Conservation (phyloP, 2,113 vertebrate species). For the Hymenochirus boettgeri region DNA sequence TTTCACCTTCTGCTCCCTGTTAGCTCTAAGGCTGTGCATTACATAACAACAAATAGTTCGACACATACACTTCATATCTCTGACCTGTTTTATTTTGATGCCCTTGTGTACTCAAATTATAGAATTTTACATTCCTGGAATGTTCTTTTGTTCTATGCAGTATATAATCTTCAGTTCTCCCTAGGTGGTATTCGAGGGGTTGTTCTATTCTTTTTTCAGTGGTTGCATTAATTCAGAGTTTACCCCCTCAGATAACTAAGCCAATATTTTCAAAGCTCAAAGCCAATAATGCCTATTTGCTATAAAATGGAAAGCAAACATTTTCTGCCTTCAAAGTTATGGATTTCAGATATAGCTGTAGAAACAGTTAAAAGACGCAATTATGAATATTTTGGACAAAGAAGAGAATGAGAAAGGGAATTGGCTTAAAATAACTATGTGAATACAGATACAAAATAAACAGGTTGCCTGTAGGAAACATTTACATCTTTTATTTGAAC, state of each 20-base stretch:
- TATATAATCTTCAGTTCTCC: slow-evolving; percentile 2
- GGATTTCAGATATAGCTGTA: slow-evolving; percentile 78
- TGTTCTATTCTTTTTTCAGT: background rate
- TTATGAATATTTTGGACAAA: slow-evolving; percentile 54
- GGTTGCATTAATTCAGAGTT: background rate
- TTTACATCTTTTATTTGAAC: slow-evolving; percentile 50
- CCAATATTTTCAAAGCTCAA: slow-evolving; percentile 53
- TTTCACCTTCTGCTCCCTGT: slow-evolving; percentile 5
- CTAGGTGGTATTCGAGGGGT: slow-evolving; percentile 5
- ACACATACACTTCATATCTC: background rate
- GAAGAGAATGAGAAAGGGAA: slow-evolving; percentile 42
- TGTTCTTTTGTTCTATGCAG: slow-evolving; percentile 1
- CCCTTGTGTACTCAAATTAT: background rate
- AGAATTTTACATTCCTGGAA: background rate
- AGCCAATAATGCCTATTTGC: slow-evolving; percentile 51
- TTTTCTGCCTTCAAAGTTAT: slow-evolving; percentile 62
- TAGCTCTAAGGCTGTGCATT: slow-evolving; percentile 43
- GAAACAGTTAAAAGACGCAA: slow-evolving; percentile 79
- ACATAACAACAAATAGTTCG: background rate
- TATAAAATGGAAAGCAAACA: slow-evolving; percentile 62
- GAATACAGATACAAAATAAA: slow-evolving; percentile 62
- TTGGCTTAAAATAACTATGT: slow-evolving; percentile 60
- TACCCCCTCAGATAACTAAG: slow-evolving; percentile 43
- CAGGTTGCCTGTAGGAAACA: slow-evolving; percentile 56
- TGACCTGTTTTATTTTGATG: background rate